Base-by-base conservation (phyloP, 2,888 invertebrate genomes). In the Chaitophorus viminalis region DNA sequence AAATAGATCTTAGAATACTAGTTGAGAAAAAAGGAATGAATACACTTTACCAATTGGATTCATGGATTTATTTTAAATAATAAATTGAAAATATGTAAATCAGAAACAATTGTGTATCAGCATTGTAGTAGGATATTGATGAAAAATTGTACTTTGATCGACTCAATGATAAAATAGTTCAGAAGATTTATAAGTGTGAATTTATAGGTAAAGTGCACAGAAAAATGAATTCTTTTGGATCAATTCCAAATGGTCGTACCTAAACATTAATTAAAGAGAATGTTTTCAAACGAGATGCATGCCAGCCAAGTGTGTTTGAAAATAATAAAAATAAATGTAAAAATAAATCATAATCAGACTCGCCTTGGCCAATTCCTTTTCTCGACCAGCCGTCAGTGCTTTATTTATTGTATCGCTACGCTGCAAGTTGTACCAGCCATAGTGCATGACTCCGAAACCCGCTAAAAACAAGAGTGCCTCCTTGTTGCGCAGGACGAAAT, bases 401-500 rank as follows among this genome's bases (percentile, higher is more conserved):
- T 87, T 87, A 46, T 87, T 87, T 18, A 87, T 31, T 1, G 86
- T 65, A 21, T 31, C 70, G 60, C 60, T 87, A 18, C 79, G 86
- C 29, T 87, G 86, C 39, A 87, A 74, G 9, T 79, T 87, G 31
- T 87, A 87, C 86, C 86, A 87, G 17, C 86, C 86, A 17, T 54
- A 46, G 52, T 87, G 86, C 79, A 87, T 87, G 9, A n/a, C 74
- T 36, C 86, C 86, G n/a, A 87, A 87, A 39, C 86, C 86, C 6
- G 60, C 74, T n/a, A 87, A 46, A 81, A 87, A 87, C 86, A 87
- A 81, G 4, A 87, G 25, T 18, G 74, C 17, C 79, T 87, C 86
- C 17, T 87, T 87, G 39, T 87, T 79, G n/a, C 36, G 54, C 3
- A 87, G 21, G 14, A 87, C 74, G 29, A 87, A 79, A 29, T 76